These are phyloP conservation scores for Eilema griseolum DNA, from an alignment of 2,888 invertebrate species.

Conservation along the genomic window DNA sequence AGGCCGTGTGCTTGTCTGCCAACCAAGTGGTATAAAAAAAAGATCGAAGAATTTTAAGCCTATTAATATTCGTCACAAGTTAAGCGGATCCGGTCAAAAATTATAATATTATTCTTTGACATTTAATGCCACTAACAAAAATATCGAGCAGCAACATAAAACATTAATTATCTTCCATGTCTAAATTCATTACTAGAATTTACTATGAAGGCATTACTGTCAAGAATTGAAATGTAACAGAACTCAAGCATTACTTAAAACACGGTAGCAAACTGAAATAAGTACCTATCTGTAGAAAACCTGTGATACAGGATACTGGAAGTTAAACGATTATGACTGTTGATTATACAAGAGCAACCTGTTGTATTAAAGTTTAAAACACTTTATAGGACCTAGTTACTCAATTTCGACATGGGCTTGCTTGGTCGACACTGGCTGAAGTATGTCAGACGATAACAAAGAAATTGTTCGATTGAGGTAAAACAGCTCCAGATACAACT, in stretches of 20 bases:
- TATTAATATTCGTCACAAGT: too few species aligned
- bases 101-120: background rate
- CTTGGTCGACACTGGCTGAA: background rate
- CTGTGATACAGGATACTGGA: constrained; percentile 53
- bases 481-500: background rate
- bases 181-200: background rate
- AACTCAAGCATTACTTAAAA: constrained; percentile 30
- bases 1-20: too few species aligned
- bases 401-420: constrained; percentile 35
- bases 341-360: constrained; percentile 49
- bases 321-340: constrained; percentile 59
- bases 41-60: too few species aligned
- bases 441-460: background rate
- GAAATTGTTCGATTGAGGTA: background rate
- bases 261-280: constrained; percentile 46
- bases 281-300: constrained; percentile 52
- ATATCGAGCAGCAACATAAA: background rate
- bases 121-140: background rate
- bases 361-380: constrained; percentile 41
- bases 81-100: background rate
- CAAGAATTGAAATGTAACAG: constrained; percentile 43
- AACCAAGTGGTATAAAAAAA: too few species aligned
- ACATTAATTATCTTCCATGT: background rate
- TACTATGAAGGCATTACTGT: constrained; percentile 16
- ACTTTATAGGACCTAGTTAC: constrained; percentile 37